These are phyloP conservation scores for Danio tinwini DNA, from an alignment of 2,797 vertebrate species.

Conservation along the genomic window DNA sequence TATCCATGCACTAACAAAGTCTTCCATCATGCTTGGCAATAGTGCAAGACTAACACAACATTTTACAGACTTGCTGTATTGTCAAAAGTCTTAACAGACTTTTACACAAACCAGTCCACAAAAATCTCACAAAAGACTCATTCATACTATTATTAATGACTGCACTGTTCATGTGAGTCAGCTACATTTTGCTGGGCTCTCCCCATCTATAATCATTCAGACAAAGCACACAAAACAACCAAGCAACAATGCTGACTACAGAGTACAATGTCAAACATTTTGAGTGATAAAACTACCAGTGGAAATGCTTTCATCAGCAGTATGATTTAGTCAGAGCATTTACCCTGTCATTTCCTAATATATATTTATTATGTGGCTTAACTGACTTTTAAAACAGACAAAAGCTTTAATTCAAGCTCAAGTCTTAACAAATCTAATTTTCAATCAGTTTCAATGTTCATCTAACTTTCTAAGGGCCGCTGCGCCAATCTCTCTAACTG, in stretches of 20 bases:
- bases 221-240: conserved; percentile 37
- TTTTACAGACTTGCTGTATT: neutral
- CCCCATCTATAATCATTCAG: conserved; percentile 23
- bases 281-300: conserved; percentile 28
- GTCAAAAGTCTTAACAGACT: neutral
- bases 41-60: neutral
- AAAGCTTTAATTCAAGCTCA: conserved; percentile 22
- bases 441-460: conserved; percentile 48
- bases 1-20: conserved; percentile 48
- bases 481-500: conserved; percentile 19
- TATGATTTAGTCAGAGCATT: conserved; percentile 15
- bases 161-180: conserved; percentile 24
- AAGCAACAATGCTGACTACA: conserved; percentile 35
- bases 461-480: conserved; percentile 33
- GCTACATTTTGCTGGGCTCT: conserved; percentile 26
- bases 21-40: conserved; percentile 16
- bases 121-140: conserved; percentile 11
- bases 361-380: neutral
- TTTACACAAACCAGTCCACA: conserved; percentile 1
- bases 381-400: conserved; percentile 41
- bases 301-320: conserved; percentile 35
- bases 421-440: conserved; percentile 45
- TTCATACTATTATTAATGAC: conserved; percentile 25
- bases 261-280: conserved; percentile 39
- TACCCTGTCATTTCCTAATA: conserved; percentile 30